Percentiles rank a stretch among this genome's conserved stretches.
These are phyloP conservation scores for Sinosuthora webbiana DNA, from an alignment of 2,113 vertebrate species.

Conservation along the genomic window DNA sequence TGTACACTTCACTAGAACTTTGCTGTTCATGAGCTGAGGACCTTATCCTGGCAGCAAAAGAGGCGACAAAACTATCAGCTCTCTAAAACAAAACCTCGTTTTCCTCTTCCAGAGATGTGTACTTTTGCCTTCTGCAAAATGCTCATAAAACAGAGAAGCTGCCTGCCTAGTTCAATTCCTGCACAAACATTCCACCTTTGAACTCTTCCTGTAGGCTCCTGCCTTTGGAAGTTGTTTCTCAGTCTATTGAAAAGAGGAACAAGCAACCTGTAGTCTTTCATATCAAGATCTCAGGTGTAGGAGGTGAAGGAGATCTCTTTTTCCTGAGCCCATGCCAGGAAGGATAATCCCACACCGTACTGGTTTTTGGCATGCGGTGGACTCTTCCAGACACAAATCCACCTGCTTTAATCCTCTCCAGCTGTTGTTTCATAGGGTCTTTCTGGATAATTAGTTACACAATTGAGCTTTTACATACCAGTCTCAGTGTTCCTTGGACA, in stretches of 20 bases:
- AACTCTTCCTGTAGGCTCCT: neutral
- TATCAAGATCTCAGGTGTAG: conserved; percentile 23
- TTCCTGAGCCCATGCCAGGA: neutral
- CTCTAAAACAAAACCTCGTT: neutral
- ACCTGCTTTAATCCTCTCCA: conserved; percentile 72
- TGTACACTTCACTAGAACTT: neutral
- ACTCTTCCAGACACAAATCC: conserved; percentile 50
- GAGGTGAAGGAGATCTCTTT: neutral
- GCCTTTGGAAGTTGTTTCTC: neutral
- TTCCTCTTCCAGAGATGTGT: neutral
- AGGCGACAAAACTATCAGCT: neutral
- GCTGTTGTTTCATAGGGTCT: conserved; percentile 32
- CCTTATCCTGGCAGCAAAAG: neutral
- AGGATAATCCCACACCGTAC: neutral
- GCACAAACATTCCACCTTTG: neutral
- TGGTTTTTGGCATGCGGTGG: neutral
- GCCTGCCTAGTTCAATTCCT: neutral
- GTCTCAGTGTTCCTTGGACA: neutral
- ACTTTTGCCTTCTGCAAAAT: neutral
- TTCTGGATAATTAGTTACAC: conserved; percentile 36
- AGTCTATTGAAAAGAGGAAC: neutral
- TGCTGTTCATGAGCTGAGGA: neutral
- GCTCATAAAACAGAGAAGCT: neutral
- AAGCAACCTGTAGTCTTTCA: conserved; percentile 19
- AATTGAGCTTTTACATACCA: neutral